phyloP scores from a whole-genome alignment of 2,113 vertebrate genomes.

The Sminthopsis crassicaudata region DNA sequence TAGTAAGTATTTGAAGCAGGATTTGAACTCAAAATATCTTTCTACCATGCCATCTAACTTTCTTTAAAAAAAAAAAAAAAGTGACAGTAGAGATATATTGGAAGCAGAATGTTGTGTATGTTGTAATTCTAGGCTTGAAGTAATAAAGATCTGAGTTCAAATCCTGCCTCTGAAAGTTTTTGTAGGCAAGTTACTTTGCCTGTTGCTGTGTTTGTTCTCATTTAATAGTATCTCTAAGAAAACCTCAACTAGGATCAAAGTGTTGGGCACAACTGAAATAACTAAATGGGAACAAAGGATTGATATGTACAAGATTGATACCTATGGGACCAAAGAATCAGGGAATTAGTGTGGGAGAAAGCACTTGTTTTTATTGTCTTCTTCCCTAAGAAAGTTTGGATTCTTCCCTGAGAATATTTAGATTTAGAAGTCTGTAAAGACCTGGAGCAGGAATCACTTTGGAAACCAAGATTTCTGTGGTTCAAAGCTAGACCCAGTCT shows the following conservation, averaged over 20 bases:
- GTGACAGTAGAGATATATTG: not conserved
- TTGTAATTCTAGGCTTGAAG: not conserved
- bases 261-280: no score
- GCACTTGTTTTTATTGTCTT: slow-evolving; percentile 5
- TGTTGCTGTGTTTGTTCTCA: not conserved
- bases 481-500: not conserved
- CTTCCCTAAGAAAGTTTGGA: not conserved
- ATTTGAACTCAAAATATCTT: not conserved
- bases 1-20: not conserved
- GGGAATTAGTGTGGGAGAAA: not conserved
- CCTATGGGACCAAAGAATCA: not conserved
- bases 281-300: not conserved
- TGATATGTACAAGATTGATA: not conserved
- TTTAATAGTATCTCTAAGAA: not conserved
- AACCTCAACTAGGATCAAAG: no score
- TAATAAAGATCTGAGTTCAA: not conserved
- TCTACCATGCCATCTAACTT: not conserved
- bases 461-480: not conserved
- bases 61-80: not conserved
- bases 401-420: not conserved
- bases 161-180: not conserved
- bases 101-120: not conserved
- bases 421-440: not conserved
- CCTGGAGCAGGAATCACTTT: not conserved
- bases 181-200: not conserved